Percentiles rank a stretch among this genome's conserved stretches.
Conservation (phyloP, 2,797 vertebrate genomes). For the Lepilemur ruficaudatus region DNA sequence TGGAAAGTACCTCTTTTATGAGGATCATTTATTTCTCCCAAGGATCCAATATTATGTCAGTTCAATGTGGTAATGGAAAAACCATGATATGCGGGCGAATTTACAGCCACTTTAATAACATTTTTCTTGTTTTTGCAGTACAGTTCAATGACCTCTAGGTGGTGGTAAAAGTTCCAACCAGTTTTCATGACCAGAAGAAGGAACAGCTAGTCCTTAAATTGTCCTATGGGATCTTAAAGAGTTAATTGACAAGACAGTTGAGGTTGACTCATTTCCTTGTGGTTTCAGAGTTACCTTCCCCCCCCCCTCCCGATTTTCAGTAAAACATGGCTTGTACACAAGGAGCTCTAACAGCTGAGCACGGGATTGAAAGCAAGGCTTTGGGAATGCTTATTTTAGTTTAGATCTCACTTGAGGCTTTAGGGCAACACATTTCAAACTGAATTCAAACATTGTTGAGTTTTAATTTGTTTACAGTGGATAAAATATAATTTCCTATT, state of each 20-base stretch:
- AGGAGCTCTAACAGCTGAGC: not conserved
- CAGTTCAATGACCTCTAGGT: slow-evolving; percentile 27
- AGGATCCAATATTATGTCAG: not conserved
- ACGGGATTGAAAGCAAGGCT: not conserved
- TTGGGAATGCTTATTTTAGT: not conserved
- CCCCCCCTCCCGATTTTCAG: not conserved
- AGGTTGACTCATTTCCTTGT: slow-evolving; percentile 6
- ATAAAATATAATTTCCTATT: not conserved
- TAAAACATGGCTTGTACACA: not conserved
- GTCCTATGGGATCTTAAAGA: not conserved
- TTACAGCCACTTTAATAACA: not conserved
- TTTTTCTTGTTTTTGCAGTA: slow-evolving; percentile 38
- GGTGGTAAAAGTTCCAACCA: slow-evolving; percentile 50
- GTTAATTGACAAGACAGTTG: not conserved
- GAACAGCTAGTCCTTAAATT: not conserved
- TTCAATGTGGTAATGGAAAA: not conserved
- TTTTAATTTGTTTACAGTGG: slow-evolving; percentile 6
- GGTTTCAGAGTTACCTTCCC: not conserved
- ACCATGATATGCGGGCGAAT: not conserved
- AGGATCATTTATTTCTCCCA: not conserved
- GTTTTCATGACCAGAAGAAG: not conserved
- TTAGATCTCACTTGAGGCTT: not conserved
- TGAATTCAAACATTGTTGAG: not conserved
- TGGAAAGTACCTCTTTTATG: not conserved
- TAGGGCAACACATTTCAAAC: not conserved